A percentile compares a stretch with the other conserved stretches of the same genome.
Conservation (phyloP, 2,888 invertebrate species). For the Orchesella flavescens region DNA sequence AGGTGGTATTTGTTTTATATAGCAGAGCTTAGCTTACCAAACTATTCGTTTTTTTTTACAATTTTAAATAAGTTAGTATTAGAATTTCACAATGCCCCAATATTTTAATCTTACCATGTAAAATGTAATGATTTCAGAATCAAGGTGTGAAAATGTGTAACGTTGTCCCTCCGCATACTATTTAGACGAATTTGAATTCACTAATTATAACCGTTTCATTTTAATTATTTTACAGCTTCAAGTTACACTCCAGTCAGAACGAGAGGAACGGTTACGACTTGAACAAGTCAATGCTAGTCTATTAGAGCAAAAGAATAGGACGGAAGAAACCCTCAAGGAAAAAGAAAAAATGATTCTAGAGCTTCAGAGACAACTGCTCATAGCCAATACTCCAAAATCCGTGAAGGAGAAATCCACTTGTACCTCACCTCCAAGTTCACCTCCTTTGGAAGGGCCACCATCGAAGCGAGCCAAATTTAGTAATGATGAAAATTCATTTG, state of each 20-base stretch:
- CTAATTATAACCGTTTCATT: not conserved
- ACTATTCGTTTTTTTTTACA: no score
- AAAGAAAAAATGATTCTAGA: constrained; percentile 24
- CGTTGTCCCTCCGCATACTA: no score
- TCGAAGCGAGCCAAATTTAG: not conserved
- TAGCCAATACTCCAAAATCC: not conserved
- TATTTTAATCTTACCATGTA: no score
- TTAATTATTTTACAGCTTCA: constrained; percentile 14
- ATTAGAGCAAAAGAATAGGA: not conserved
- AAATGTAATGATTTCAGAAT: no score
- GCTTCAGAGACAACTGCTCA: constrained; percentile 9
- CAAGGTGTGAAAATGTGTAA: no score
- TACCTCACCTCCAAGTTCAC: not conserved
- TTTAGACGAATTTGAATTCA: no score
- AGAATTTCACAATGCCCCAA: no score
- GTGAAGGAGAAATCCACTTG: constrained; percentile 15
- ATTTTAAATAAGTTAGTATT: no score
- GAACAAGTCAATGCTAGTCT: not conserved
- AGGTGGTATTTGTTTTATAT: no score
- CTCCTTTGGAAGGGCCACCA: not conserved
- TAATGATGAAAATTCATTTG: constrained; percentile 8
- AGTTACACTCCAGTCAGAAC: not conserved
- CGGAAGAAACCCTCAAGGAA: not conserved
- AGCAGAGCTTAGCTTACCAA: no score
- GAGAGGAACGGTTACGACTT: not conserved